A percentile compares a stretch with the other conserved stretches of the same genome.
Conservation (phyloP, 2,797 vertebrate genomes). For the Merluccius polli region DNA sequence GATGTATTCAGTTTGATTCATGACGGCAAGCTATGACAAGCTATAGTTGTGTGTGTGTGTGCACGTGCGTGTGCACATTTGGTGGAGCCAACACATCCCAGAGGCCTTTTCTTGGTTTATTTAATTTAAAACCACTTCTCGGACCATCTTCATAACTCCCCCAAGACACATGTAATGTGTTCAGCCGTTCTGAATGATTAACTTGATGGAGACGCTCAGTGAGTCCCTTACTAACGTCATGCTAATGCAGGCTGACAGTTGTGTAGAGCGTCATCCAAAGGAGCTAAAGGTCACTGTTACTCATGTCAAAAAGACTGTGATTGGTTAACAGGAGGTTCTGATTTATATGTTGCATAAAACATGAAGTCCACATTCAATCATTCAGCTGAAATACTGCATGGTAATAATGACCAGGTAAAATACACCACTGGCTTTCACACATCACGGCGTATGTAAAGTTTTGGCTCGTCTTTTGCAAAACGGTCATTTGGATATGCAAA, state of each 20-base stretch:
- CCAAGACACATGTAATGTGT: background rate
- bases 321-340: background rate
- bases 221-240: background rate
- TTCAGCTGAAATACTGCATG: background rate
- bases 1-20: background rate
- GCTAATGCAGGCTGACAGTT: background rate
- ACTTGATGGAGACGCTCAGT: background rate
- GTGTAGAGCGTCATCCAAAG: background rate
- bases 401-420: background rate
- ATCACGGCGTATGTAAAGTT: background rate
- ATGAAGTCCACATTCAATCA: background rate
- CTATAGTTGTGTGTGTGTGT: too few relatives aligned
- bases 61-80: too few relatives aligned
- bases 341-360: background rate
- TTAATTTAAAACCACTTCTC: background rate
- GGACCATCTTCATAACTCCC: background rate
- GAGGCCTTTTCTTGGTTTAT: background rate
- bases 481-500: background rate
- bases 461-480: background rate
- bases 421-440: background rate
- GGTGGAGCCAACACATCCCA: background rate
- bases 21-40: background rate
- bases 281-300: background rate
- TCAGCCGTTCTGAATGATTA: background rate
- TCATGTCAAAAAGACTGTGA: background rate